These are phyloP conservation scores for Brachionichthys hirsutus DNA, from an alignment of 2,113 vertebrate species.

Conservation along the genomic window DNA sequence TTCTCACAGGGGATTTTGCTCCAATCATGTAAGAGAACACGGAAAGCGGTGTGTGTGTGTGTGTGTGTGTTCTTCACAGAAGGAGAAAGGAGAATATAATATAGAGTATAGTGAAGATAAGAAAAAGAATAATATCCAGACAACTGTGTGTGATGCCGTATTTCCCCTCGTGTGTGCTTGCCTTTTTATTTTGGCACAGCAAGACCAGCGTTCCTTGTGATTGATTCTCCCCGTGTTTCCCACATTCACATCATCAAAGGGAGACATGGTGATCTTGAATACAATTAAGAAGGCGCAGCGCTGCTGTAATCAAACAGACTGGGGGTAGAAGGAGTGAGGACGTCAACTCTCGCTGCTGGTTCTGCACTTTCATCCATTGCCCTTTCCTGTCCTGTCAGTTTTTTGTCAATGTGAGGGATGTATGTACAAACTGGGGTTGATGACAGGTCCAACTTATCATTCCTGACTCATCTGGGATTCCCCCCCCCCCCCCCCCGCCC, in stretches of 20 bases:
- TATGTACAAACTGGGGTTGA: slow-evolving; percentile 31
- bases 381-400: slow-evolving; percentile 48
- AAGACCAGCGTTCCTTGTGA: slow-evolving; percentile 36
- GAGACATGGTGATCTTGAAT: slow-evolving; percentile 60
- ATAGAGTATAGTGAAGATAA: slow-evolving; percentile 12
- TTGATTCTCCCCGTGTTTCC: slow-evolving; percentile 55
- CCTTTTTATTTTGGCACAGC: slow-evolving; percentile 11
- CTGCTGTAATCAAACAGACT: slow-evolving; percentile 64
- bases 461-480: slow-evolving; percentile 16
- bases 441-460: slow-evolving; percentile 42
- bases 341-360: slow-evolving; percentile 54
- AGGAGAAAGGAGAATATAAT: slow-evolving; percentile 3
- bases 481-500: too few species aligned
- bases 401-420: slow-evolving; percentile 39
- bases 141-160: neutral
- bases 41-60: neutral
- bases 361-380: slow-evolving; percentile 66
- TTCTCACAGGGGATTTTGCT: slow-evolving; percentile 20
- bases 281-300: slow-evolving; percentile 62
- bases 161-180: neutral
- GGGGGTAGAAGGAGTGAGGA: slow-evolving; percentile 58
- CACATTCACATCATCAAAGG: slow-evolving; percentile 56
- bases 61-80: slow-evolving; percentile 2
- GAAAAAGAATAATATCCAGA: slow-evolving; percentile 24
- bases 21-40: slow-evolving; percentile 14